Percentiles rank a stretch among this genome's conserved stretches.
These are phyloP conservation scores for Epizoanthus stellaris DNA, from an alignment of 92 coral and sea anemone species.

Conservation along the genomic window DNA sequence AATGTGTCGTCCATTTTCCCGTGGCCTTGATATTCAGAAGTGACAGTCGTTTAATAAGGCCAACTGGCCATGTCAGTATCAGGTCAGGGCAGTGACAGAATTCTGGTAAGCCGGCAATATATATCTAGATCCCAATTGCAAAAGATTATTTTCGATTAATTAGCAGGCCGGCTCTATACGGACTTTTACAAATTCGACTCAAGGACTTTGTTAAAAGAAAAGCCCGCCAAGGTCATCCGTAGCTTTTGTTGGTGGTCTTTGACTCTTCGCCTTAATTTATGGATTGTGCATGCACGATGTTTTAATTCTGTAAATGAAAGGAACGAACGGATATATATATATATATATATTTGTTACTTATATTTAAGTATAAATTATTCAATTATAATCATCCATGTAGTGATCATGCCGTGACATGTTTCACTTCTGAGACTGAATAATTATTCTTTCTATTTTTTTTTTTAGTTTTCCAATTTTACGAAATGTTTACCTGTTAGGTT, in stretches of 20 bases:
- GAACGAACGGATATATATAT: background rate
- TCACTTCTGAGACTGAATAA: background rate
- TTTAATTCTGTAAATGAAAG: background rate
- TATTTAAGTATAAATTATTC: too few species aligned
- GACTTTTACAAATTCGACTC: conserved; percentile 34
- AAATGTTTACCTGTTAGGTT: too few species aligned
- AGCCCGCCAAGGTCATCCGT: background rate
- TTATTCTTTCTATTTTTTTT: too few species aligned
- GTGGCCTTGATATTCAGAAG: conserved; percentile 33
- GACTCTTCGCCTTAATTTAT: background rate
- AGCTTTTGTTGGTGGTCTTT: background rate
- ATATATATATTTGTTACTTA: too few species aligned
- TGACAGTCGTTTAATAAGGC: conserved; percentile 6
- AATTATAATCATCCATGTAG: background rate
- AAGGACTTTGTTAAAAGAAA: conserved; percentile 41
- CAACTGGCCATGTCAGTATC: background rate
- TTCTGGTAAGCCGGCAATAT: conserved; percentile 7
- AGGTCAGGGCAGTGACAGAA: conserved; percentile 35
- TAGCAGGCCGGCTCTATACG: conserved; percentile 10
- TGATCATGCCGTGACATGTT: conserved; percentile 15
- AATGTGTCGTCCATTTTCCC: conserved; percentile 8
- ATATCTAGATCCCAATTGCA: conserved; percentile 3
- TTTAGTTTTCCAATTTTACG: too few species aligned
- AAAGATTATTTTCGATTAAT: conserved; percentile 13
- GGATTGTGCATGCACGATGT: background rate